These are phyloP conservation scores for Hemicrepidius hirtus DNA, from an alignment of 2,888 invertebrate species.

Conservation along the genomic window DNA sequence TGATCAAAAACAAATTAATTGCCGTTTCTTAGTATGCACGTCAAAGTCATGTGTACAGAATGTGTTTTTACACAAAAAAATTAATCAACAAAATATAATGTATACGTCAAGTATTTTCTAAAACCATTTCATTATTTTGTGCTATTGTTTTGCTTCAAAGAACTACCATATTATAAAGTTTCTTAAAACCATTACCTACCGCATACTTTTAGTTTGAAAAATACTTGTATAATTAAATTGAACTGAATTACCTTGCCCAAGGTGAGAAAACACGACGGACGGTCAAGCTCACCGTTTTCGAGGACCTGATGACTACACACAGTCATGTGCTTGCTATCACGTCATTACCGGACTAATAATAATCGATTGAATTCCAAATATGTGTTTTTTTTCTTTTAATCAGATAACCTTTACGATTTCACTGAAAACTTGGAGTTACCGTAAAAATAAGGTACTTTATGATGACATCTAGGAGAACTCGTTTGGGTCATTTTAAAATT, in stretches of 20 bases:
- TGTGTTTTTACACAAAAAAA: no score
- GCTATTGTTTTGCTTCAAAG: no score
- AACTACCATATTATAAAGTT: background rate
- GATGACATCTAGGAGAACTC: conserved; percentile 23
- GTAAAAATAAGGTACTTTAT: background rate
- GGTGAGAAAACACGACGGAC: conserved; percentile 28
- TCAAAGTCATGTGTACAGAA: no score
- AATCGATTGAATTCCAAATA: conserved; percentile 6
- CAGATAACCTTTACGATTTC: background rate
- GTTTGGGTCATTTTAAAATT: background rate
- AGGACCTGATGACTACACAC: conserved; percentile 2
- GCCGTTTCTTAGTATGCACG: no score
- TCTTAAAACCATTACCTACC: conserved; percentile 8
- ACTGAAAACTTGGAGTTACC: background rate
- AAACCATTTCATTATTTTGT: no score
- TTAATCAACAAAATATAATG: no score
- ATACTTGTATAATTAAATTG: conserved; percentile 7
- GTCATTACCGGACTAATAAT: conserved; percentile 8
- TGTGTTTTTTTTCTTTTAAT: background rate
- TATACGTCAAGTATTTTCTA: no score
- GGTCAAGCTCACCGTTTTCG: conserved; percentile 18
- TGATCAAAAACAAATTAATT: no score
- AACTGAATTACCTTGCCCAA: conserved; percentile 27
- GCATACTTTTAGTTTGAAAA: conserved; percentile 4
- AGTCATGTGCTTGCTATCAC: conserved; percentile 26